A percentile compares a stretch with the other conserved stretches of the same genome.
Evolutionary conservation across 2,888 invertebrate genomes (phyloP).

Genomic region (Allacma fusca): DNA sequence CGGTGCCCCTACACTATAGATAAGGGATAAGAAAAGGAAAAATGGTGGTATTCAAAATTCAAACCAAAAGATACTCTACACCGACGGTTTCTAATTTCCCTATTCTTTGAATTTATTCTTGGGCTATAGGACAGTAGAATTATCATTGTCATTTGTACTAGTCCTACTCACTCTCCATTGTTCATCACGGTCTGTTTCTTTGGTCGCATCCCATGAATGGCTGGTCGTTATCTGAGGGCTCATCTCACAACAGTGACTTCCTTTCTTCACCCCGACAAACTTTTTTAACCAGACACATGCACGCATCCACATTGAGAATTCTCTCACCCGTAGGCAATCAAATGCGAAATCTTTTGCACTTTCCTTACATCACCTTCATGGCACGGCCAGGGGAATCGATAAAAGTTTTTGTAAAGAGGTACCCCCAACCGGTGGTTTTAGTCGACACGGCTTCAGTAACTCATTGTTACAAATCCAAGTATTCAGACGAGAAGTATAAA

Average conservation of each 20-base stretch:
- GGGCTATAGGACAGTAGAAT: neutral
- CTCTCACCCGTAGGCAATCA: conserved; percentile 16
- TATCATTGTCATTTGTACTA: neutral
- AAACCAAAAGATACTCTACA: conserved; percentile 2
- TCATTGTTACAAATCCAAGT: too few species aligned
- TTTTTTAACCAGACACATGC: conserved; percentile 9
- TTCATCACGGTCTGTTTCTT: neutral
- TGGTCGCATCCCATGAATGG: conserved; percentile 5
- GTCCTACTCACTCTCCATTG: neutral
- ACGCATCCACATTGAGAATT: conserved; percentile 12
- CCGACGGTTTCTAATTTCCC: neutral
- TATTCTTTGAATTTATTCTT: conserved; percentile 12
- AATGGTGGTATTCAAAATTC: conserved; percentile 11
- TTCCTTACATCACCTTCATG: conserved; percentile 14
- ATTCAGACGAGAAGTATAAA: too few species aligned
- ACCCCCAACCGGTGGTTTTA: neutral
- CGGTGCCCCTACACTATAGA: neutral
- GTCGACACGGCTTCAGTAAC: too few species aligned
- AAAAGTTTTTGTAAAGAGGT: neutral
- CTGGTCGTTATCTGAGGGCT: conserved; percentile 5
- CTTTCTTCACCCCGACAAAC: conserved; percentile 10
- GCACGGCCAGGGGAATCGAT: neutral
- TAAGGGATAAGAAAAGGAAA: neutral
- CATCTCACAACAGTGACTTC: neutral
- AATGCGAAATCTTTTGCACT: conserved; percentile 16